Evolutionary conservation across 2,113 vertebrate species (phyloP).

Genomic region (Butorides virescens): DNA sequence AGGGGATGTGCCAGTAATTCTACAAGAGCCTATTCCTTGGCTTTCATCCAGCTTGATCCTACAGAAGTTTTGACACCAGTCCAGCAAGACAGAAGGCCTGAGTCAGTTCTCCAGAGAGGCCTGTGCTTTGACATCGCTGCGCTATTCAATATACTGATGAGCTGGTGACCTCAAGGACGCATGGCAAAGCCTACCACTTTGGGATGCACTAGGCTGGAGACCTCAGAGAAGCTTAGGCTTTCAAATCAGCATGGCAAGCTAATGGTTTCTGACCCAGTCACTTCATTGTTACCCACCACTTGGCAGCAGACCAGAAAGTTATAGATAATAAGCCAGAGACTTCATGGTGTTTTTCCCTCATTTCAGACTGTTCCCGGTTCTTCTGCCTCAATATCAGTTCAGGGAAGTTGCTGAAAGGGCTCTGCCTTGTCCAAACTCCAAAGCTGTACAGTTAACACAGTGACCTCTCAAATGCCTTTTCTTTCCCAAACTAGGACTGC

Average conservation of each 20-base stretch:
- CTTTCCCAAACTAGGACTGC: neutral
- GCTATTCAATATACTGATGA: neutral
- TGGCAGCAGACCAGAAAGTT: conserved; percentile 34
- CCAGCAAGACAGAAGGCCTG: conserved; percentile 68
- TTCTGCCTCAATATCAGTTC: neutral
- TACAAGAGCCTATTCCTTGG: conserved; percentile 58
- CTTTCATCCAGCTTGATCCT: conserved; percentile 59
- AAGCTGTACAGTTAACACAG: neutral
- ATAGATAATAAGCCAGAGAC: neutral
- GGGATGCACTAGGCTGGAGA: conserved; percentile 1
- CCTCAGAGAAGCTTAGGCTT: conserved; percentile 3
- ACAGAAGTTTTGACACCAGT: conserved; percentile 65
- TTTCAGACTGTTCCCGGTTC: neutral
- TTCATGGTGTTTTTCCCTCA: neutral
- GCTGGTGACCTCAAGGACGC: conserved; percentile 27
- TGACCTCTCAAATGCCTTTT: neutral
- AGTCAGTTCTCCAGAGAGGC: conserved; percentile 56
- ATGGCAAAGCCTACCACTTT: conserved; percentile 22
- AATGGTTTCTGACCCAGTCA: neutral
- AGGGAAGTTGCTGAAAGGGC: neutral
- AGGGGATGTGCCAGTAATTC: conserved; percentile 65
- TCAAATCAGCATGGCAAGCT: neutral
- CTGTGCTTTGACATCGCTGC: conserved; percentile 43
- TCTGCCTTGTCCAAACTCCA: neutral
- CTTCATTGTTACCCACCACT: neutral